Evolutionary conservation across 2,113 vertebrate genomes (phyloP), one percentile per base, ranked within the genome.

Genomic region (Brienomyrus longianalis): DNA sequence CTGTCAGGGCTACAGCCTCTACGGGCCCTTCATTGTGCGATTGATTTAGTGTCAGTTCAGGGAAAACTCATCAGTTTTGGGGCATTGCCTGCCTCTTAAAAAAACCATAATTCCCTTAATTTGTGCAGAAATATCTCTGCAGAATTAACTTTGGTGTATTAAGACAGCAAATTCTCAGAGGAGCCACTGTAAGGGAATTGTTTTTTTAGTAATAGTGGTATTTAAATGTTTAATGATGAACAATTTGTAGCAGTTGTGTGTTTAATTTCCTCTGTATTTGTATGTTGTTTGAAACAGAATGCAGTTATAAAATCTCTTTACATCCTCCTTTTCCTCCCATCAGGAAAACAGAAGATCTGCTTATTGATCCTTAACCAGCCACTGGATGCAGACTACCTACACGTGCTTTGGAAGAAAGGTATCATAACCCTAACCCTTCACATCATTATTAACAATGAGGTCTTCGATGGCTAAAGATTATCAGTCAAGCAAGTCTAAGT

Each of bases 351-450:
- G 91, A 95, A 85, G 90, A 95, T 96, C 77, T 94, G 94, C 89
- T 91, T 96, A 91, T 92, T 96, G 86, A 94, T 96, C 90, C 93
- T 96, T 66, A 96, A 96, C 91, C 96, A 96, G 92, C 95, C 95
- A 3, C 86, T 95, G 89, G 95, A 96, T 83, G 88, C 94, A 80
- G 90, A 92, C 85, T 93, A 94, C 92, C 92, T 96, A 15, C 88
- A 93, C 45, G 66, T 94, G 43, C 92, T 89, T 31, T 96, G 96
- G 96, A 94, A 47, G 88, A 96, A 96, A 96, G 95, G 96, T 96
- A 96, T 51, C 50, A 51, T 50, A 11, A 50, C 48, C 11, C 48
- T 0, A 2, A 50, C 10, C 48, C 94, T 70, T 35, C 90, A 43
- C 56, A 59, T 3, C 31, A 51, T 86, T 56, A 19, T 45, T 19